Conservation (phyloP, 2,113 vertebrate genomes). For the Ceratotherium simum region DNA sequence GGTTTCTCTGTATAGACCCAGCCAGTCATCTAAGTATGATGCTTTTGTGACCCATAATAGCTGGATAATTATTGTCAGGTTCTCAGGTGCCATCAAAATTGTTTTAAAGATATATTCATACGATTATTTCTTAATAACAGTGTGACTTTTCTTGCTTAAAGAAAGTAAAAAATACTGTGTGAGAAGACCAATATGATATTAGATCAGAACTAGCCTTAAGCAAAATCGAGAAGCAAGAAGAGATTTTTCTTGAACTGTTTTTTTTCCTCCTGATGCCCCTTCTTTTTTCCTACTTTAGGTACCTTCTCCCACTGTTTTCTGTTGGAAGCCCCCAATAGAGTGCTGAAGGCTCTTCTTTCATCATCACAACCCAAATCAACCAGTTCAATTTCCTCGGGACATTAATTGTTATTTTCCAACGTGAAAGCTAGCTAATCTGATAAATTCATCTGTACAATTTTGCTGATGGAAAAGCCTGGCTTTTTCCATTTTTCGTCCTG, state of each 20-base stretch:
- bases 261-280: background rate
- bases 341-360: background rate
- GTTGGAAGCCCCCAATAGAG: background rate
- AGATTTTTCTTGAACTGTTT: background rate
- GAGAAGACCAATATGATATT: background rate
- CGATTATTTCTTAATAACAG: background rate
- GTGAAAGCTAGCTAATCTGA: background rate
- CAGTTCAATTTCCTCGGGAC: background rate
- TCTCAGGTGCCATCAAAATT: background rate
- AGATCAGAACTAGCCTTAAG: background rate
- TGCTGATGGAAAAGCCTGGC: background rate
- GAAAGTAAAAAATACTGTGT: background rate
- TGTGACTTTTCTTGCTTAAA: background rate
- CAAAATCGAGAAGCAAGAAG: background rate
- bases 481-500: accelerated
- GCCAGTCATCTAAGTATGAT: background rate
- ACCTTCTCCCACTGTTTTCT: background rate
- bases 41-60: background rate
- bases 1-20: background rate
- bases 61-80: background rate
- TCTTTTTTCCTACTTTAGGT: no score
- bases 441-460: background rate
- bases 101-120: background rate
- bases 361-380: no score
- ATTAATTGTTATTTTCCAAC: background rate